Evolutionary conservation across 2,888 invertebrate species (phyloP).

Genomic region (Sycophila texana): DNA sequence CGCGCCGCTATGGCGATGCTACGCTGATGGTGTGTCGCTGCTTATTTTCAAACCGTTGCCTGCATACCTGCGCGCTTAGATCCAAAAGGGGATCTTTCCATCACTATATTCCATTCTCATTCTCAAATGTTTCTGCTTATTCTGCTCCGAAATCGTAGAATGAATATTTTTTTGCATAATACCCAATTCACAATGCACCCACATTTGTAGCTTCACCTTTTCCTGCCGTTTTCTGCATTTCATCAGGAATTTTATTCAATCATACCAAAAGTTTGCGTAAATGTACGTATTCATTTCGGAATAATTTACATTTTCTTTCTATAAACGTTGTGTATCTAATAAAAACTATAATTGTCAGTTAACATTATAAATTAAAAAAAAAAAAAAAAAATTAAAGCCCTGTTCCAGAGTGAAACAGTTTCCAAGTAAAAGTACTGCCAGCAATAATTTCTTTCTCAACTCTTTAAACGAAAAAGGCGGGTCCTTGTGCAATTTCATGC

Average conservation of each 20-base stretch:
- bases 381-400: background rate
- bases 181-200: slow-evolving; percentile 40
- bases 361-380: background rate
- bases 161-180: slow-evolving; percentile 42
- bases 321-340: background rate
- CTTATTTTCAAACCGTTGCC: slow-evolving; percentile 73
- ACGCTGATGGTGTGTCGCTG: slow-evolving; percentile 74
- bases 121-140: slow-evolving; percentile 69
- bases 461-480: background rate
- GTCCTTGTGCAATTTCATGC: slow-evolving; percentile 33
- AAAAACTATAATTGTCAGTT: background rate
- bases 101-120: slow-evolving; percentile 28
- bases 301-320: background rate
- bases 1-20: slow-evolving; percentile 68
- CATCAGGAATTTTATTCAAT: too few relatives aligned
- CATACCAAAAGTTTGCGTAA: too few relatives aligned
- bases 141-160: slow-evolving; percentile 62
- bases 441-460: too few relatives aligned
- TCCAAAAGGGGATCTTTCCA: slow-evolving; percentile 62
- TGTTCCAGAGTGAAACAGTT: too few relatives aligned
- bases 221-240: too few relatives aligned
- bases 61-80: slow-evolving; percentile 73
- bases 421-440: too few relatives aligned
- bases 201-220: too few relatives aligned
- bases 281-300: background rate